Base-by-base conservation (phyloP, 1,140 invertebrate species). In the Gryon sp. region DNA sequence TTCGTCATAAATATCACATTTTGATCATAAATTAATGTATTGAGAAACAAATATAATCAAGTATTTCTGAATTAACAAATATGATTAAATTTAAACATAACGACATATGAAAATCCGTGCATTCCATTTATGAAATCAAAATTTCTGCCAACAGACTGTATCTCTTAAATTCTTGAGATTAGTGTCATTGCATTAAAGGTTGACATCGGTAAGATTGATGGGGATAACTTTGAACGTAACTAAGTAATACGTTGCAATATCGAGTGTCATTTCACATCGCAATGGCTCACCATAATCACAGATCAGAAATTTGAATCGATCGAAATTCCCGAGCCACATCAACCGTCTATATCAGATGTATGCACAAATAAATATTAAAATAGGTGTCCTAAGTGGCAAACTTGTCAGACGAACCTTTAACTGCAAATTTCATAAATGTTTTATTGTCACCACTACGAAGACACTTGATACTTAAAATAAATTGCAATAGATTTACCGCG, bases 111-210 rank as follows among this genome's bases (percentile, higher is more conserved):
- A 50, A 59, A 72, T 62, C 48, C 38, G 11, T 14, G 38, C 30
- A n/a, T 46, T 62, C 57, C 40, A 53, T 38, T 55, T 20, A 5
- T 16, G n/a, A 26, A 55, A 53, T 48, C 36, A 34, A 55, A 72
- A 43, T 69, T 72, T 36, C 22, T 55, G 9, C 55, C 48, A 48
- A 62, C 66, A 53, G 38, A 34, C 20, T 28, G 30, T 55, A 72
- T 72, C 68, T 72, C 57, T 72, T 62, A 60, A 72, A 72, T 72
- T 72, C 48, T 63, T 72, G 40, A 62, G 68, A 72, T 72, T 72
- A 72, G 57, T 62, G 57, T 63, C 57, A 55, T 62, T 36, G 38
- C 46, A 19, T 55, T 62, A 32, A 48, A 63, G 20, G 57, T 24
- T 62, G 57, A 32, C 55, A 60, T 45, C 41, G 18, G 11, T 14